phyloP scores from a whole-genome alignment of 2,888 invertebrate genomes.

The Carcina quercana region DNA sequence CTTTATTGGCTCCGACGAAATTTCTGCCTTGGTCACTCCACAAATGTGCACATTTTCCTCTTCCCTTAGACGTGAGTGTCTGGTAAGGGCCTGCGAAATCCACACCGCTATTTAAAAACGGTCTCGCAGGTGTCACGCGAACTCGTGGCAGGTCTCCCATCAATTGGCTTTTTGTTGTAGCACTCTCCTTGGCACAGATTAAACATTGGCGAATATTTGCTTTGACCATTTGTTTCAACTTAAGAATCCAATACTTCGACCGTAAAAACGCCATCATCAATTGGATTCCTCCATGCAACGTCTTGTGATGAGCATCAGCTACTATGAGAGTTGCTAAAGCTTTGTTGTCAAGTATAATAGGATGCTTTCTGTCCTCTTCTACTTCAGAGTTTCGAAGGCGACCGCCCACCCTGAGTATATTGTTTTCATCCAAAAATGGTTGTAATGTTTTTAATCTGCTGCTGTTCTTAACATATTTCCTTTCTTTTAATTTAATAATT shows the following conservation, averaged over 20 bases:
- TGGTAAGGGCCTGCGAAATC: conserved; percentile 23
- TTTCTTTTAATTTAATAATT: conserved; percentile 4
- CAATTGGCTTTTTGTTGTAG: conserved; percentile 6
- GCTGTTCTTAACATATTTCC: conserved; percentile 8
- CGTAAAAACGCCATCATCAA: conserved; percentile 19
- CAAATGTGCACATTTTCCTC: too few relatives aligned
- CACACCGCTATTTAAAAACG: conserved; percentile 19
- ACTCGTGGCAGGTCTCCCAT: conserved; percentile 20
- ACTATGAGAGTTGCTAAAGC: conserved; percentile 18
- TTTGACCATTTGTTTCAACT: conserved; percentile 16
- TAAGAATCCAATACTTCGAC: conserved; percentile 22
- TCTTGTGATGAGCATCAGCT: conserved; percentile 18
- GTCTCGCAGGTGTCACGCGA: conserved; percentile 16
- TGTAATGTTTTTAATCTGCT: conserved; percentile 15
- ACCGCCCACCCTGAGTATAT: conserved; percentile 21
- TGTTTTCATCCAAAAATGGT: conserved; percentile 16
- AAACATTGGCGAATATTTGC: conserved; percentile 16
- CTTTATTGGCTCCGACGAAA: conserved; percentile 1
- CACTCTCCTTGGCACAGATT: conserved; percentile 17
- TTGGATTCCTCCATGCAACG: conserved; percentile 21
- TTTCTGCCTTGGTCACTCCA: conserved; percentile 3
- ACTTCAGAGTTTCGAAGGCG: conserved; percentile 15
- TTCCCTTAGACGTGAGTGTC: conserved; percentile 13
- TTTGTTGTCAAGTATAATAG: conserved; percentile 18
- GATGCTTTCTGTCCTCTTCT: conserved; percentile 14